A percentile compares a stretch with the other conserved stretches of the same genome.
phyloP scores from a whole-genome alignment of 2,113 vertebrate genomes.

The Ranitomeya variabilis region DNA sequence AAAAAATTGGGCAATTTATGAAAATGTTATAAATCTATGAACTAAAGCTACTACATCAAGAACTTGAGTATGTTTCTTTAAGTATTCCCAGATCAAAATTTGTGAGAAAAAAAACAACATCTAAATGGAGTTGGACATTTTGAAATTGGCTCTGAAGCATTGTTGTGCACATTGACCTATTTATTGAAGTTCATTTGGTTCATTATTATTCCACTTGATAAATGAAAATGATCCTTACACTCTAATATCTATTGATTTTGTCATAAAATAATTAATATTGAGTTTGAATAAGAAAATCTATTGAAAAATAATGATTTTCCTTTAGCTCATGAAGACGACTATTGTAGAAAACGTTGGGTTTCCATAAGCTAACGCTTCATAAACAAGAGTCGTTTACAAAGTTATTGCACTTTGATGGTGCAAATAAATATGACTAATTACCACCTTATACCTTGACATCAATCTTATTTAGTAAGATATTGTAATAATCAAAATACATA shows the following conservation, averaged over 20 bases:
- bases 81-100: not conserved
- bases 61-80: not conserved
- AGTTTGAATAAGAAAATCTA: constrained; percentile 67
- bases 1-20: not conserved
- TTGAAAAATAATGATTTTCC: constrained; percentile 62
- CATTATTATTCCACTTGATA: constrained; percentile 64
- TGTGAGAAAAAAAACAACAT: not conserved
- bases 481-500: not conserved
- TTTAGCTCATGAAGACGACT: not conserved
- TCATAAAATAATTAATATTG: constrained; percentile 71
- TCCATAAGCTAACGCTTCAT: not conserved
- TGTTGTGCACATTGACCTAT: constrained; percentile 21
- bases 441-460: not conserved
- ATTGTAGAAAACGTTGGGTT: not conserved
- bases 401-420: not conserved
- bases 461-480: not conserved
- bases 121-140: not conserved
- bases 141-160: not conserved
- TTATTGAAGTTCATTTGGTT: constrained; percentile 8
- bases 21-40: not conserved
- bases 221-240: constrained; percentile 68
- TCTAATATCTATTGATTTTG: constrained; percentile 70
- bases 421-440: not conserved
- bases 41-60: not conserved
- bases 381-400: not conserved